phyloP scores from a whole-genome alignment of 2,113 vertebrate species.

The Phrynosoma platyrhinos region DNA sequence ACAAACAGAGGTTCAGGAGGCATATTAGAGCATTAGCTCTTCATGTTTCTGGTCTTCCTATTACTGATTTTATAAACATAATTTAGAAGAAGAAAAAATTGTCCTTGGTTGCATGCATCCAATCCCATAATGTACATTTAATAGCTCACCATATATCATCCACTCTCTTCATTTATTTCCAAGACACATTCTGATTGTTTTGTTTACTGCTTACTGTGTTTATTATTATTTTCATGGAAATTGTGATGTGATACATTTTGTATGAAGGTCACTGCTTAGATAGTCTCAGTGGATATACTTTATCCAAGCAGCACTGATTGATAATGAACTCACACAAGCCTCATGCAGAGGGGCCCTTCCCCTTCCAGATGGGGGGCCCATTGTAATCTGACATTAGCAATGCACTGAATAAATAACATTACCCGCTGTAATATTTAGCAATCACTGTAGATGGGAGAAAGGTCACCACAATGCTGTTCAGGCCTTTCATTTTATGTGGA shows the following conservation, averaged over 20 bases:
- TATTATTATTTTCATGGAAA: conserved; percentile 73
- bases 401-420: conserved; percentile 54
- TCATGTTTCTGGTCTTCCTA: conserved; percentile 3
- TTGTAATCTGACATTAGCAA: conserved; percentile 63
- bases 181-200: conserved; percentile 72
- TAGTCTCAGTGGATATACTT: conserved; percentile 53
- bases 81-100: conserved; percentile 28
- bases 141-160: conserved; percentile 58
- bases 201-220: conserved; percentile 77
- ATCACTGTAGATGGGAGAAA: conserved; percentile 40
- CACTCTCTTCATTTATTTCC: conserved; percentile 61
- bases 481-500: conserved; percentile 54
- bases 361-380: conserved; percentile 54
- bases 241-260: conserved; percentile 62
- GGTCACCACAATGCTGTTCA: conserved; percentile 53
- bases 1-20: neutral
- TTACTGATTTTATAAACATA: conserved; percentile 65
- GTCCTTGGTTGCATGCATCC: conserved; percentile 42
- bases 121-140: conserved; percentile 69
- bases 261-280: conserved; percentile 73
- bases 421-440: conserved; percentile 36
- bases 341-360: conserved; percentile 64
- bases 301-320: conserved; percentile 44
- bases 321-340: conserved; percentile 62
- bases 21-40: conserved; percentile 50